Percentiles rank a stretch among this genome's conserved stretches.
Conservation (phyloP, 1,140 invertebrate species). For the Ceratosolen solmsi region DNA sequence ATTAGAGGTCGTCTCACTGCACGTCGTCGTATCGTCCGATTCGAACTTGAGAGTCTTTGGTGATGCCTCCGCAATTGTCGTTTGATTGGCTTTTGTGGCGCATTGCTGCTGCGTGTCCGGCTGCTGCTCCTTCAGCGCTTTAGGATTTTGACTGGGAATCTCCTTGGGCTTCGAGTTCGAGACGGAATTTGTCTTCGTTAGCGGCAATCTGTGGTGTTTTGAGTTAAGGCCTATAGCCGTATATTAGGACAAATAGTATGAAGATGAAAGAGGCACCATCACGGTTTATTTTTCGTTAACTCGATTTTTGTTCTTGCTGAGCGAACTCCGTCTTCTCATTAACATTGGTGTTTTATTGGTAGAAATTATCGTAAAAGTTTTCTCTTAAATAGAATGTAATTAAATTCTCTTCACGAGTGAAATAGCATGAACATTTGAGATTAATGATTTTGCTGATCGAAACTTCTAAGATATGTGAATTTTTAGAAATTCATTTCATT, state of each 20-base stretch:
- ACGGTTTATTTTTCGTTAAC: slow-evolving; percentile 58
- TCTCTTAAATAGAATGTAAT: no score
- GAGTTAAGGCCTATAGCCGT: slow-evolving; percentile 74
- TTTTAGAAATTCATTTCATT: no score
- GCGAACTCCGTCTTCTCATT: slow-evolving; percentile 11
- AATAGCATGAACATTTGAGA: no score
- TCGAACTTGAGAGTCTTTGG: slow-evolving; percentile 62
- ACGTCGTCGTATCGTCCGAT: slow-evolving; percentile 69
- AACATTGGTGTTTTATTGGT: not conserved
- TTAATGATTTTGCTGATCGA: no score
- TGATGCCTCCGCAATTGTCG: not conserved
- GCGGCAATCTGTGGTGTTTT: slow-evolving; percentile 69
- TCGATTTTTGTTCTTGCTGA: not conserved
- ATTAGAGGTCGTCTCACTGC: slow-evolving; percentile 69
- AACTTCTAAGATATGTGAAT: no score
- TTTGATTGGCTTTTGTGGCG: not conserved
- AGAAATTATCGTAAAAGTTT: not conserved
- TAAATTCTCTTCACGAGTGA: no score
- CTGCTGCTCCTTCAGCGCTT: slow-evolving; percentile 43
- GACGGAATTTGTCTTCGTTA: slow-evolving; percentile 67
- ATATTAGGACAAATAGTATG: slow-evolving; percentile 73
- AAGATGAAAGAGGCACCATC: slow-evolving; percentile 69
- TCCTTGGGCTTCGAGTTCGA: slow-evolving; percentile 64
- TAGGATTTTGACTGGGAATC: slow-evolving; percentile 56
- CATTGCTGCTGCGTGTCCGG: slow-evolving; percentile 39